These are phyloP conservation scores for Erebia aethiops DNA, from an alignment of 2,888 invertebrate genomes.

Conservation along the genomic window DNA sequence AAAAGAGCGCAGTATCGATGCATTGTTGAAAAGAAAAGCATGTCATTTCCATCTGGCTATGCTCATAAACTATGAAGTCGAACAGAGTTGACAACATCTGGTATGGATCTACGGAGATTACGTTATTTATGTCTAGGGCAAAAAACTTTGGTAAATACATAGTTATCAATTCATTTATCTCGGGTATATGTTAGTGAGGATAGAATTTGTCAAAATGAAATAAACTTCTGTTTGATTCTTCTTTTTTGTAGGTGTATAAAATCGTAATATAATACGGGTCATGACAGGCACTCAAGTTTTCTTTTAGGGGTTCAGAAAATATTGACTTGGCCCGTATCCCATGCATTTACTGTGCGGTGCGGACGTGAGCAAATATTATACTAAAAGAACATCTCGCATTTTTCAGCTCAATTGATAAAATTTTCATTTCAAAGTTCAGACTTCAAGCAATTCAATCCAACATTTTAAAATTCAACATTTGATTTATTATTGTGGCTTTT, in stretches of 20 bases:
- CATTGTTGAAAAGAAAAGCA: constrained; percentile 9
- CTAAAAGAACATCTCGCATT: constrained; percentile 32
- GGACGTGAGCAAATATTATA: constrained; percentile 43
- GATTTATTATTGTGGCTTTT: not conserved
- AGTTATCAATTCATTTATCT: no score
- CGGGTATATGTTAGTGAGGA: no score
- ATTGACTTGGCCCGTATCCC: constrained; percentile 45
- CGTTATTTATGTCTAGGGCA: no score
- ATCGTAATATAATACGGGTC: constrained; percentile 22
- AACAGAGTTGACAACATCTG: not conserved
- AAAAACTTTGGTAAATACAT: no score
- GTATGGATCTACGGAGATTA: no score
- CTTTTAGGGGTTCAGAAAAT: constrained; percentile 40
- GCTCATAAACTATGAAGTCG: not conserved
- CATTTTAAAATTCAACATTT: no score
- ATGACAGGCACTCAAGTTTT: constrained; percentile 45
- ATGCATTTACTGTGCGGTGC: constrained; percentile 41
- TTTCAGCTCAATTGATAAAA: constrained; percentile 29
- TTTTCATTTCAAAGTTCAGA: constrained; percentile 23
- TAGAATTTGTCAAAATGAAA: no score
- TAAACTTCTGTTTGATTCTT: not conserved
- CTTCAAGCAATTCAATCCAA: not conserved
- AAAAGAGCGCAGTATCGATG: constrained; percentile 11
- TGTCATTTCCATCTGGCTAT: constrained; percentile 9
- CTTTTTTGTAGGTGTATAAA: not conserved